These are phyloP conservation scores for Phalacrocorax pelagicus DNA, from an alignment of 2,113 vertebrate genomes.

Conservation along the genomic window DNA sequence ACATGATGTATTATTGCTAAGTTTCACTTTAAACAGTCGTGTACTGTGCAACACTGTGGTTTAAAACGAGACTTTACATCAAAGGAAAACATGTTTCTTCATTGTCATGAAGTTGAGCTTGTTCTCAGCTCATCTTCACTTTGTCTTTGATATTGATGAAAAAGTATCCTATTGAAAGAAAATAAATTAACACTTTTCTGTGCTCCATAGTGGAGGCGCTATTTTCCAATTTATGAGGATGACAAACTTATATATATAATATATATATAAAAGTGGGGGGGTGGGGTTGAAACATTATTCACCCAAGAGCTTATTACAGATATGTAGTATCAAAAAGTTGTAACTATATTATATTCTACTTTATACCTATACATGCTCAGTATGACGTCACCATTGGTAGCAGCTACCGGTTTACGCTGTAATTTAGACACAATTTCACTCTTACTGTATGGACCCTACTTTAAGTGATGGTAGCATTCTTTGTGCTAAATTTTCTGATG, in stretches of 20 bases:
- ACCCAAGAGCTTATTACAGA: slow-evolving; percentile 67
- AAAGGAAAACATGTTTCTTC: slow-evolving; percentile 62
- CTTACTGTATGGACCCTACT: slow-evolving; percentile 61
- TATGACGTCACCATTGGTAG: slow-evolving; percentile 56
- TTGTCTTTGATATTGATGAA: slow-evolving; percentile 87
- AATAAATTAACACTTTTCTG: slow-evolving; percentile 72
- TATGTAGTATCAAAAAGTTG: slow-evolving; percentile 63
- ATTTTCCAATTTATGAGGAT: slow-evolving; percentile 61
- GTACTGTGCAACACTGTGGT: slow-evolving; percentile 67
- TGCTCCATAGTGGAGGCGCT: slow-evolving; percentile 61
- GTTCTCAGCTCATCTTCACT: slow-evolving; percentile 77
- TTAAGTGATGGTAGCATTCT: slow-evolving; percentile 74
- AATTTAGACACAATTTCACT: slow-evolving; percentile 60
- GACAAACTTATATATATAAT: slow-evolving; percentile 59
- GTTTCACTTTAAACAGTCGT: slow-evolving; percentile 60
- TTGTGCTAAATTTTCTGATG: slow-evolving; percentile 54
- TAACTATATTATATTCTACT: slow-evolving; percentile 57
- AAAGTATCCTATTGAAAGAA: slow-evolving; percentile 88
- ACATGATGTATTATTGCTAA: slow-evolving; percentile 32
- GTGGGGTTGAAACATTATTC: slow-evolving; percentile 59
- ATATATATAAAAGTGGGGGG: slow-evolving; percentile 57
- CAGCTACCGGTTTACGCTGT: slow-evolving; percentile 61
- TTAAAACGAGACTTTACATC: slow-evolving; percentile 47
- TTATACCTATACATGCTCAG: slow-evolving; percentile 55
- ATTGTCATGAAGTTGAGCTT: slow-evolving; percentile 63